Base-by-base conservation (phyloP, 1,140 invertebrate species). In the Papilio polytes region DNA sequence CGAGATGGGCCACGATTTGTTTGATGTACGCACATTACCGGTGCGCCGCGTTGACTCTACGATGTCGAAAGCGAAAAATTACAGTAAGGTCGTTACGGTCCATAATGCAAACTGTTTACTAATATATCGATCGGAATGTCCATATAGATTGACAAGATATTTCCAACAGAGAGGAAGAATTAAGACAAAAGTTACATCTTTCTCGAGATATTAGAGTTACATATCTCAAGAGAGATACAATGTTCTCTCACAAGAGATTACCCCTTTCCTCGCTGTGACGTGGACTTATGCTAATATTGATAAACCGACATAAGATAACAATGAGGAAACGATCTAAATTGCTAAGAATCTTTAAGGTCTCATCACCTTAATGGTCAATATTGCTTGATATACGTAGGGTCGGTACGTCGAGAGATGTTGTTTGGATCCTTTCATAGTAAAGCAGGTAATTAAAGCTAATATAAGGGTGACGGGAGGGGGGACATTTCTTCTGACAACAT, bases 11-110 rank as follows among this genome's bases (percentile, higher is more conserved):
- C 80, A 80, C 86, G 82, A 90, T 92, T 92, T 91, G 87, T 89
- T 88, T 87, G 86, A 90, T 89, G 89, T 88, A 86, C 83, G 83
- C 84, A 82, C 85, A 89, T 90, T 86, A 85, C 81, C 70, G 86
- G 76, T 83, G 80, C 83, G 74, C 82, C 73, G 82, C 82, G 81
- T 73, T 81, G 70, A 74, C 76, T 56, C 20, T 44, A 76, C 46
- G 72, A 83, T 91, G 86, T 89, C 74, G 90, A 88, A 91, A 91
- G 88, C 81, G 82, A 85, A 83, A 85, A 80, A 80, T 83, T 63
- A 77, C 66, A 18, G 53, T 80, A 56, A 78, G 1, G 76, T 36
- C 51, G 76, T 56, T 74, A 80, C 48, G 46, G 79, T 80, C 31
- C 74, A 82, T 48, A 77, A 70, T 80, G 44, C 66, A 48, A 44